Base-by-base conservation (phyloP, 2,888 invertebrate genomes). In the Tholera decimalis region DNA sequence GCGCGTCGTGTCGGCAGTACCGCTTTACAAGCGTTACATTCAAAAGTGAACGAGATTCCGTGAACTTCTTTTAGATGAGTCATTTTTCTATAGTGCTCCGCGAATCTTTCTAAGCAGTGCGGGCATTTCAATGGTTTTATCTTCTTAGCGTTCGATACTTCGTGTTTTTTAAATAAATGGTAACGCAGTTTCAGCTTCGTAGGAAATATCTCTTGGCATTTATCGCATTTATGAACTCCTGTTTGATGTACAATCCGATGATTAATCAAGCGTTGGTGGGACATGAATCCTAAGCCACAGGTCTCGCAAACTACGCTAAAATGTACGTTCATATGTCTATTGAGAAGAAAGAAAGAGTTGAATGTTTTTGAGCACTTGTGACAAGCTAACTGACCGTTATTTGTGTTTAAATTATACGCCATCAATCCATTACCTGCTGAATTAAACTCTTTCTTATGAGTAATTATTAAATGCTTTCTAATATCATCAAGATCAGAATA, bases 291-390 rank as follows among this genome's bases (percentile, higher is more conserved):
- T 7, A 93, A 74, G 0, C 95, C 95, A 63, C 95, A 95, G 0
- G 91, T 94, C 73, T 95, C 95, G 64, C 95, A 95, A 1, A 94
- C 94, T 0, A 95, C 94, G 58, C 85, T 95, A 46, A 90, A 95
- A 79, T 95, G 95, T 0, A 83, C 94, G 47, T 95, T 95, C 95
- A 95, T 95, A 71, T 95, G 95, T 24, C 92, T 83, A 41, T 94
- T 95, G 2, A 95, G 73, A 15, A 93, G 83, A 56, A 94, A 94
- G 75, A 95, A 95, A 0, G 95, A 90, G 65, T 93, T 93, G 57
- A 95, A 95, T 0, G 88, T 87, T 69, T 95, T 94, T 1, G 80
- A 82, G 57, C 95, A 95, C 65, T 89, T 93, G 47, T 92, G 91
- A 59, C 95, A 95, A 0, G 92, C 85, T 0, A 94, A 65, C 3